phyloP scores from a whole-genome alignment of 2,797 vertebrate genomes.

The Pagetopsis macropterus region DNA sequence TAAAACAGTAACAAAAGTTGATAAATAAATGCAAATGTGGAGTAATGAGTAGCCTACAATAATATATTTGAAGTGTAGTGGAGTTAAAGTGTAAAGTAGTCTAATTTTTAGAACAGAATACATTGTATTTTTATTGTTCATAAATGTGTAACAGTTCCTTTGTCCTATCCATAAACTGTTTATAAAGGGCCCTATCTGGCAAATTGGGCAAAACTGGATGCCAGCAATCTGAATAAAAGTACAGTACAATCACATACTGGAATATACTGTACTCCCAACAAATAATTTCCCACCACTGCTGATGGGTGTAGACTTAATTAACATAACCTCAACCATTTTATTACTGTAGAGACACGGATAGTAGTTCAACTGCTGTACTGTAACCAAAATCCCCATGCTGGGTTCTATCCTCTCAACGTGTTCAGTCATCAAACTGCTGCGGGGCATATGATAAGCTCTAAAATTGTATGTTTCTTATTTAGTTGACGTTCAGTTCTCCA shows the following conservation, averaged over 20 bases:
- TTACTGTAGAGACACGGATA: not conserved
- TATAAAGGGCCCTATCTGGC: too few relatives aligned
- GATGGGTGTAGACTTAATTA: constrained; percentile 4
- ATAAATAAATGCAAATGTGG: not conserved
- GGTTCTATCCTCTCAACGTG: not conserved
- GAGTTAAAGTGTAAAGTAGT: not conserved
- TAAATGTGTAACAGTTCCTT: not conserved
- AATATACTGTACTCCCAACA: not conserved
- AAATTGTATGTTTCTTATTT: constrained; percentile 17
- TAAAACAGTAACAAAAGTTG: not conserved
- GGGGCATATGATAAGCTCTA: not conserved
- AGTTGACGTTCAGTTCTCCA: constrained; percentile 18
- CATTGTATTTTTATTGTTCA: not conserved
- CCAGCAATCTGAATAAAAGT: not conserved
- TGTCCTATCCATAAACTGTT: not conserved
- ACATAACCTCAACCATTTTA: not conserved
- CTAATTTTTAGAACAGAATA: not conserved
- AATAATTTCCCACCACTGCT: not conserved
- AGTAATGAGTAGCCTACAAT: too few relatives aligned
- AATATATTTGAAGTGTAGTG: not conserved
- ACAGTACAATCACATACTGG: not conserved
- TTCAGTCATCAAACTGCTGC: not conserved
- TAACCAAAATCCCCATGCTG: not conserved
- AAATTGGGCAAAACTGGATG: not conserved
- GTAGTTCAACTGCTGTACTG: not conserved